Evolutionary conservation across 2,888 invertebrate species (phyloP), one percentile per base, ranked within the genome.

Genomic region (Acrocyrtus sp.): DNA sequence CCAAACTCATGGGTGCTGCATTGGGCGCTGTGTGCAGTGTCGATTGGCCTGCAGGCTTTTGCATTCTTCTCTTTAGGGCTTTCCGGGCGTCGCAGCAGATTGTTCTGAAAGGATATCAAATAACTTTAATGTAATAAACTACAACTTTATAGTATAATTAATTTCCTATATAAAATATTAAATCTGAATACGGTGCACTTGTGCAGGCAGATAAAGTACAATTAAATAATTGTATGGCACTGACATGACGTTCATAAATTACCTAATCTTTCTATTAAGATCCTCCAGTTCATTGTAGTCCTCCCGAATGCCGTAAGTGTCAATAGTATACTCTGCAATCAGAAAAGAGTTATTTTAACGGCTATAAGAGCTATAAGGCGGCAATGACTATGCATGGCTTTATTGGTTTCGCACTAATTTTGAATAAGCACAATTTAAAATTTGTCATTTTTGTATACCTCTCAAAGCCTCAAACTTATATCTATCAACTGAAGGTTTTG

Each of bases 41-140:
- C 6, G 12, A 12, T 39, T 39, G 6, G 39, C 29, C 12, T 21
- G 19, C 26, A n/a, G 65, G 29, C 50, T 47, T 43, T 29, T 50
- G 21, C 15, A 0, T 39, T 26, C 47, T 56, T 3, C 69, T 41
- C 29, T 70, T 70, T 12, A 62, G 12, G 1, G 69, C 62, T 27
- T 70, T 70, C 29, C 69, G 27, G 17, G 69, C 69, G 39, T 70
- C 69, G 17, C 69, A 70, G 41, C 69, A 70, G 22, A 70, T 70
- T 15, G 69, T 70, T 56, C 69, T 70, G 62, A 19, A 26, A 4
- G 12, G 12, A 53, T 43, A 27, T 41, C 22, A 43, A 19, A 27
- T 17, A 51, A 29, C 15, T 24, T 26, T 5, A 26, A 19, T 27
- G 24, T 41, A n/a, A n/a, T n/a, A n/a, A n/a, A n/a, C n/a, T n/a